Evolutionary conservation across 2,888 invertebrate genomes (phyloP).

Genomic region (Drosophila acutilabella): DNA sequence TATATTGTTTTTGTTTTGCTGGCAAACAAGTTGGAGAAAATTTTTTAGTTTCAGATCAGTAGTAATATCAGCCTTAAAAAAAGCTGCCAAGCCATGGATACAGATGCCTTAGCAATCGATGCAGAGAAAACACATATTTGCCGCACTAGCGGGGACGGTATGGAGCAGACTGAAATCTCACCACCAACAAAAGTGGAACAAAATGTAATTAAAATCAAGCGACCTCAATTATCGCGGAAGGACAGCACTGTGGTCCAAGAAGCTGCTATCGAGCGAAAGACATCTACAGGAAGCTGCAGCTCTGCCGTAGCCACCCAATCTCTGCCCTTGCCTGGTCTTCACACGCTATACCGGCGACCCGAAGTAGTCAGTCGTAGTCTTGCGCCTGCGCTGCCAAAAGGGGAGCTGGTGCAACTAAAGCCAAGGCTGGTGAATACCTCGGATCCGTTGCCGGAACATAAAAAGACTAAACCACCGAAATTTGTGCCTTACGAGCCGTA

Average conservation of each 20-base stretch:
- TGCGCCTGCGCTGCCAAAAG: conserved; percentile 86
- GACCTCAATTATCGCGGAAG: conserved; percentile 68
- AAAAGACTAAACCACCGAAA: conserved; percentile 88
- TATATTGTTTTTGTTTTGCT: conserved; percentile 69
- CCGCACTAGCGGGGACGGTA: conserved; percentile 92
- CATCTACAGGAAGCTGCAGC: conserved; percentile 32
- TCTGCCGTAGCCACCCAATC: conserved; percentile 26
- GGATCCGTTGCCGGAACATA: conserved; percentile 71
- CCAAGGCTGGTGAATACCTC: conserved; percentile 87
- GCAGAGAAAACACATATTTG: conserved; percentile 45
- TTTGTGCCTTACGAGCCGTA: conserved; percentile 96
- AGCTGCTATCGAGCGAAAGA: conserved; percentile 56
- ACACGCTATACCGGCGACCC: conserved; percentile 78
- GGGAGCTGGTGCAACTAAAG: conserved; percentile 87
- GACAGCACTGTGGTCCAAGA: conserved; percentile 72
- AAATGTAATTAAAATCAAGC: conserved; percentile 31
- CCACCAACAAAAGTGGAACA: conserved; percentile 71
- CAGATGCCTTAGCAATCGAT: conserved; percentile 16
- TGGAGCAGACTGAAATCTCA: conserved; percentile 87
- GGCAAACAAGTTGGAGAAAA: conserved; percentile 49
- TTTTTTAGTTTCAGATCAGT: conserved; percentile 4
- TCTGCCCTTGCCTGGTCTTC: conserved; percentile 76
- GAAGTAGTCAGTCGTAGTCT: conserved; percentile 77
- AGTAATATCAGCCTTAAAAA: not conserved
- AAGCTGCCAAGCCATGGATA: conserved; percentile 47